Base-by-base conservation (phyloP, 2,888 invertebrate genomes). In the Thalpophila matura region DNA sequence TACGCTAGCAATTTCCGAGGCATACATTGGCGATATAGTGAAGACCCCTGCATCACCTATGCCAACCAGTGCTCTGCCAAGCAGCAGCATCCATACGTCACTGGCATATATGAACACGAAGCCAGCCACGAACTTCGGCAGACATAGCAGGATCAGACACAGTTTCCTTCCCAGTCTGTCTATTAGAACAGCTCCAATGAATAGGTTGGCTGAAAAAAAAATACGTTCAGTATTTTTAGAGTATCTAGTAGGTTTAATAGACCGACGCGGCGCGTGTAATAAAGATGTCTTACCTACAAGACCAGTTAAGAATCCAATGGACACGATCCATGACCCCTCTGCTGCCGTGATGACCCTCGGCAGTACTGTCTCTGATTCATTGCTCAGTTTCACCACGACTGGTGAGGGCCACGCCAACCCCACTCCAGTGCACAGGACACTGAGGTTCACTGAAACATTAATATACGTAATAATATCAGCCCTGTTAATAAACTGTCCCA, bases 1-100 rank as follows among this genome's bases (percentile, higher is more conserved):
- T 40, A 89, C 89, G 58, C 85, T 86, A 20, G 89, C 87, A 20
- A 89, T 76, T 64, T 89, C 89, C 0, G 88, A 88, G 0, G 88
- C 83, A 43, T 89, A 89, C 66, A 88, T 82, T 0, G 88, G 87
- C 14, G 88, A 63, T 0, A 84, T 61, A 0, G 77, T 78, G 3
- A 89, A 81, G 3, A 83, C 16, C 3, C 83, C 75, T 0, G 77
- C 66, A 43, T 89, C 88, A 0, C 81, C 71, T 0, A 84, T 38
- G 0, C 89, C 89, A 0, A 69, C 20, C 3, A 87, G 20, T 0
- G 80, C 80, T 54, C 85, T 67, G 0, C 80, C 86, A 0, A 86
- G 61, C 1, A 86, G 40, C 3, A 87, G 26, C 80, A 86, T 80
- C 89, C 88, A 84, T 0, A 89, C 78, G 6, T 87, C 78, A 1